Base-by-base conservation (phyloP, 2,888 invertebrate genomes). In the Leptopterna dolabrata region DNA sequence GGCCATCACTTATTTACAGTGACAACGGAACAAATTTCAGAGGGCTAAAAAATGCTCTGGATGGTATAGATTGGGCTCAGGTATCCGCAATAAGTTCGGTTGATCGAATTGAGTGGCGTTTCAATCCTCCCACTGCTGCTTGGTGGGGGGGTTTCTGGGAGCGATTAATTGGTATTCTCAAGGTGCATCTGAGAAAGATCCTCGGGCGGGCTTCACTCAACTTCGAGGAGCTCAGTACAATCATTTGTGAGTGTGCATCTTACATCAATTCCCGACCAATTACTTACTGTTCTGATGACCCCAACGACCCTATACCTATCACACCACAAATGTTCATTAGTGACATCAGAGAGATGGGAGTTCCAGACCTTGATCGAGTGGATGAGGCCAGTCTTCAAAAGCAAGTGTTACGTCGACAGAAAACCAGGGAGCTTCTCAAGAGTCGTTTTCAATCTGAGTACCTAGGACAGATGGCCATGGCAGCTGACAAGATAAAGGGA, bases 11-110 rank as follows among this genome's bases (percentile, higher is more conserved):
- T 4, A 90, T 92, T 0, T 83, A 36, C 91, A 90, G 76, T 90
- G 92, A 92, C 84, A 92, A 92, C 86, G 91, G 91, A 0, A 91
- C 91, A 0, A 92, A 92, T 88, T 92, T 92, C 88, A 88, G 90
- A 1, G 91, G 92, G 0, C 89, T 91, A 0, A 88, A 89, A 3
- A 92, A 91, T 89, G 91, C 93, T 14, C 92, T 93, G 89, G 92
- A 92, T 89, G 92, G 93, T 90, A 92, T 93, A 0, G 93, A 93
- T 88, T 93, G 93, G 89, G 92, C 92, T 91, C 81, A 83, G 14
- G 90, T 91, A 27, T n/a, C 14, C 7, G 43, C 88, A 16, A 81
- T 88, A 30, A 88, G 89, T 29, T 19, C 89, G 0, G 85, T 89
- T 0, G 89, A 11, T 2, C 36, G 4, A 4, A 36, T 36, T 36